Evolutionary conservation across 1,140 invertebrate species (phyloP).

Genomic region (Matsumurasca onukii): DNA sequence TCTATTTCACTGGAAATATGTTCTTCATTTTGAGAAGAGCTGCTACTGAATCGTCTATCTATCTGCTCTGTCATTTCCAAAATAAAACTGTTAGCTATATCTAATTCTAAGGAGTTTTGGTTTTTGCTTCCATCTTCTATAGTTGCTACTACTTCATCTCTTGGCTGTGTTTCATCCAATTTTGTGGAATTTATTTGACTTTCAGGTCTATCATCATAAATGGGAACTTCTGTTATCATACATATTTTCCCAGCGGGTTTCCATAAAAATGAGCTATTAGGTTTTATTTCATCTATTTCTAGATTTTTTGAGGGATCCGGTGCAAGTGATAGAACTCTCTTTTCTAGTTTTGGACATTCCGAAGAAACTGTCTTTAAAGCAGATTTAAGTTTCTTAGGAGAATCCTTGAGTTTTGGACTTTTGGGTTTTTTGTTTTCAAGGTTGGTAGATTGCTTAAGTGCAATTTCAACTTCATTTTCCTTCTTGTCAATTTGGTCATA

Average conservation of each 20-base stretch:
- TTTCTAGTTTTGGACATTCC: constrained; percentile 17
- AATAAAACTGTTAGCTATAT: constrained; percentile 20
- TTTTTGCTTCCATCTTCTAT: not conserved
- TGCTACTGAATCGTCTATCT: constrained; percentile 7
- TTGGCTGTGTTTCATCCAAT: not conserved
- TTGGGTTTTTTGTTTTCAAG: too few species aligned
- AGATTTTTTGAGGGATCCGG: not conserved
- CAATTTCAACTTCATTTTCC: too few species aligned
- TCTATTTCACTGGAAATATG: not conserved
- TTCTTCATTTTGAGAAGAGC: not conserved
- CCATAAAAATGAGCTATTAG: constrained; percentile 27
- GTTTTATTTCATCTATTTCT: constrained; percentile 10
- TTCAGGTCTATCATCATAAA: constrained; percentile 19
- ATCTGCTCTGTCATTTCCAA: constrained; percentile 25
- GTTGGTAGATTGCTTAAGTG: too few species aligned
- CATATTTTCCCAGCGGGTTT: not conserved
- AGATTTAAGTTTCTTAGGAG: not conserved
- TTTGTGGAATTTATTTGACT: not conserved
- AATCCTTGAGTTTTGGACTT: too few species aligned
- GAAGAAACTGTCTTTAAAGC: not conserved
- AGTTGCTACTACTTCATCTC: not conserved
- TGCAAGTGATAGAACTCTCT: not conserved
- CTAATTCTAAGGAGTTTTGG: not conserved
- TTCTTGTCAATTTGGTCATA: too few species aligned
- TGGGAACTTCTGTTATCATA: constrained; percentile 8